Conservation (phyloP, 2,113 vertebrate genomes). For the Aplodontia rufa region DNA sequence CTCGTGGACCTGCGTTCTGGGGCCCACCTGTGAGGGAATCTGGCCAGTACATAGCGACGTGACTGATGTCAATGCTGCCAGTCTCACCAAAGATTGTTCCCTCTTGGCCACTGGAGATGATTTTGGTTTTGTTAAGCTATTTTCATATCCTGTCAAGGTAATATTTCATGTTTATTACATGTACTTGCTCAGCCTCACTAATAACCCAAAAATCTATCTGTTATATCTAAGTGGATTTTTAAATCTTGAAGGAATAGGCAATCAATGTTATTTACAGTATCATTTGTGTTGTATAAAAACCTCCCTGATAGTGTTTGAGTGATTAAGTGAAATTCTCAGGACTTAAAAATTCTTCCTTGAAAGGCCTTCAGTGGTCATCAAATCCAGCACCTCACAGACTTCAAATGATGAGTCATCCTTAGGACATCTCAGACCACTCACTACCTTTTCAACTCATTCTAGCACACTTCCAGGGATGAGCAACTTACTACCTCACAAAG, state of each 20-base stretch:
- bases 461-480: not conserved
- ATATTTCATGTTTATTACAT: not conserved
- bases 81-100: slow-evolving; percentile 92
- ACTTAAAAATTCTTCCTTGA: not conserved
- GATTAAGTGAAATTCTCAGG: not conserved
- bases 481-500: not conserved
- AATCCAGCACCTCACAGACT: not conserved
- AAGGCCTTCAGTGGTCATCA: not conserved
- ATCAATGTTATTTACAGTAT: not conserved
- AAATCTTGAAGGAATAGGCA: not conserved
- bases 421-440: not conserved
- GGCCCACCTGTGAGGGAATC: slow-evolving; percentile 94
- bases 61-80: slow-evolving; percentile 91
- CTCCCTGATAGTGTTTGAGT: not conserved
- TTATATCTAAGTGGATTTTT: not conserved
- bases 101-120: slow-evolving; percentile 95
- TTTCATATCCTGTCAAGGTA: slow-evolving; percentile 95
- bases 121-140: slow-evolving; percentile 97
- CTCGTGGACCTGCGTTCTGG: slow-evolving; percentile 95
- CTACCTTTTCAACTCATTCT: not conserved
- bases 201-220: not conserved
- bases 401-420: not conserved
- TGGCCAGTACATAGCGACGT: slow-evolving; percentile 93
- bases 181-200: not conserved
- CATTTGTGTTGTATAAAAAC: not conserved